Evolutionary conservation across 2,797 vertebrate genomes (phyloP).

Genomic region (Gymnoscopelus microlampas): DNA sequence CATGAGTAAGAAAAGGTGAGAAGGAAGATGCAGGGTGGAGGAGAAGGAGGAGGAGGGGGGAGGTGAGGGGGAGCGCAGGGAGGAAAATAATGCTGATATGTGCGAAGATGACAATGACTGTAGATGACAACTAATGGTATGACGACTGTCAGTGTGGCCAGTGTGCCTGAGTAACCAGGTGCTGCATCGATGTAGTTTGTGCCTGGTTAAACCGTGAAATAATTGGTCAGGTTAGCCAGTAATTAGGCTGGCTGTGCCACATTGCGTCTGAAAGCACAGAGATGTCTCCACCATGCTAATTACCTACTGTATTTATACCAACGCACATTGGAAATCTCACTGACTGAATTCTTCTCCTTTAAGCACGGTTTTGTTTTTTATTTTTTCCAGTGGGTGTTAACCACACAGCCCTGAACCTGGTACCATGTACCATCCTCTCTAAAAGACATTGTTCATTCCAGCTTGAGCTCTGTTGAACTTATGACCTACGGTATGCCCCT

Average conservation of each 20-base stretch:
- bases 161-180: constrained; percentile 73
- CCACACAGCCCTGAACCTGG: constrained; percentile 32
- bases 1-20: constrained; percentile 7
- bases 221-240: constrained; percentile 76
- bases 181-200: constrained; percentile 61
- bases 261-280: constrained; percentile 59
- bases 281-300: constrained; percentile 66
- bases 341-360: constrained; percentile 56
- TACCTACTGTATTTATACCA: constrained; percentile 78
- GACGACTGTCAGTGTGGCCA: constrained; percentile 57
- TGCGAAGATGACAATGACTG: constrained; percentile 58
- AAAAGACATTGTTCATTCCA: constrained; percentile 57
- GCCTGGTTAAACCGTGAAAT: constrained; percentile 77
- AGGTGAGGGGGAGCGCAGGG: not conserved
- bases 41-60: constrained; percentile 13
- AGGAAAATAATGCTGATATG: not conserved
- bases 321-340: constrained; percentile 57
- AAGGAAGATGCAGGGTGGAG: constrained; percentile 11
- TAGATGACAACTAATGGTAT: constrained; percentile 62
- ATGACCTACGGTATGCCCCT: constrained; percentile 44
- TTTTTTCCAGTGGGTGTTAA: constrained; percentile 27
- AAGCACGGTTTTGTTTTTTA: constrained; percentile 63
- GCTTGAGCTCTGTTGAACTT: constrained; percentile 54
- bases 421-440: constrained; percentile 1
- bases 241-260: constrained; percentile 71